Evolutionary conservation across 2,888 invertebrate species (phyloP), one percentile per base, ranked within the genome.

Genomic region (Drosophila borborema): DNA sequence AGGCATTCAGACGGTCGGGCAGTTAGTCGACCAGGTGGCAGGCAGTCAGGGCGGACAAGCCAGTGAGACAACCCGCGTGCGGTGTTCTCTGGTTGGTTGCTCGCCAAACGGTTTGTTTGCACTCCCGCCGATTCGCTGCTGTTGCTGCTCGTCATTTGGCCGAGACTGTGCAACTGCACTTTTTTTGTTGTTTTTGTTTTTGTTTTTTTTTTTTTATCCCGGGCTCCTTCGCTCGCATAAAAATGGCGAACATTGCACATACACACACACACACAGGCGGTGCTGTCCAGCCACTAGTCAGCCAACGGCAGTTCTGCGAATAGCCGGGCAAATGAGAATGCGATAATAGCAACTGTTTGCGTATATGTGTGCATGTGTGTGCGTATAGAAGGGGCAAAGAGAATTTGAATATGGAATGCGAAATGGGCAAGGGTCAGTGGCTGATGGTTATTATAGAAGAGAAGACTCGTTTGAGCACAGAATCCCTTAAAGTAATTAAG

Each of bases 11-110:
- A 12, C 34, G 28, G 10, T 28, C 49, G 12, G 38, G 38, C 53
- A 28, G 28, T 6, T 28, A 28, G 28, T 28, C 28, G 28, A 28
- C 28, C 28, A 38, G 53, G 20, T 60, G 38, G 41, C 51, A 55
- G 41, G 6, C 36, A 41, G 40, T 16, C 64, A 38, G 31, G 34
- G 34, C 10, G 62, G 43, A 18, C 40, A 54, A 64, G 48, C 64
- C 68, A 64, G 46, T 43, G 41, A 54, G 66, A 28, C 58, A 64
- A 20, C 36, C 48, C 49, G 81, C 65, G 72, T 67, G 64, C 70
- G 65, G 78, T 64, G 73, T 49, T 70, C 84, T 82, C 82, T 82
- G 82, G 82, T 82, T 82, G 82, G 82, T 71, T 83, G 69, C 76
- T 67, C 72, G 69, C 65, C 72, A 80, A 80, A 74, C 70, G 55